phyloP scores from a whole-genome alignment of 2,113 vertebrate species.

The Antechinus flavipes region DNA sequence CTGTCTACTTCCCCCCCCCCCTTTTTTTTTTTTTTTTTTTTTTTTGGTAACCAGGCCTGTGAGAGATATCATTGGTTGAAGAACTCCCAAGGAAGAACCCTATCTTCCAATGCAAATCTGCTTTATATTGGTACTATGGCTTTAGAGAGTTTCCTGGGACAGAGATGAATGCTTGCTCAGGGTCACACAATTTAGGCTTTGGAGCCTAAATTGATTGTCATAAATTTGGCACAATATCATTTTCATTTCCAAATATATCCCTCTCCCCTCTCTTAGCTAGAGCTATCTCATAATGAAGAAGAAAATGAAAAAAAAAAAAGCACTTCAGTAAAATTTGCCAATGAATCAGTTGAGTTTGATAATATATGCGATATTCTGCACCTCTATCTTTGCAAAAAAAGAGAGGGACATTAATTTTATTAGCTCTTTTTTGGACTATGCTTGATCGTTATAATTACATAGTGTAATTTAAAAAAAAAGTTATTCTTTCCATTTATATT shows the following conservation, averaged over 20 bases:
- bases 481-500: neutral
- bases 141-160: neutral
- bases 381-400: too few relatives aligned
- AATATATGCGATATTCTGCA: neutral
- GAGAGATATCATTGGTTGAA: neutral
- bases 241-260: neutral
- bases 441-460: neutral
- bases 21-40: too few relatives aligned
- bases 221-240: neutral
- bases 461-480: neutral
- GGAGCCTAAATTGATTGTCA: neutral
- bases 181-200: neutral
- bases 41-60: neutral
- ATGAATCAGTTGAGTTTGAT: neutral
- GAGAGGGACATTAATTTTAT: neutral
- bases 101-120: neutral
- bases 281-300: neutral
- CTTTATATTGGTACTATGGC: neutral
- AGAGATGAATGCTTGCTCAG: neutral
- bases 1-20: accelerated
- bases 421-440: neutral
- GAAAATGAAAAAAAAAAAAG: neutral
- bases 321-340: neutral
- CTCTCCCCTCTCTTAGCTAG: neutral
- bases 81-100: neutral